phyloP scores from a whole-genome alignment of 1,140 invertebrate species.

The Neomicropteryx cornuta region DNA sequence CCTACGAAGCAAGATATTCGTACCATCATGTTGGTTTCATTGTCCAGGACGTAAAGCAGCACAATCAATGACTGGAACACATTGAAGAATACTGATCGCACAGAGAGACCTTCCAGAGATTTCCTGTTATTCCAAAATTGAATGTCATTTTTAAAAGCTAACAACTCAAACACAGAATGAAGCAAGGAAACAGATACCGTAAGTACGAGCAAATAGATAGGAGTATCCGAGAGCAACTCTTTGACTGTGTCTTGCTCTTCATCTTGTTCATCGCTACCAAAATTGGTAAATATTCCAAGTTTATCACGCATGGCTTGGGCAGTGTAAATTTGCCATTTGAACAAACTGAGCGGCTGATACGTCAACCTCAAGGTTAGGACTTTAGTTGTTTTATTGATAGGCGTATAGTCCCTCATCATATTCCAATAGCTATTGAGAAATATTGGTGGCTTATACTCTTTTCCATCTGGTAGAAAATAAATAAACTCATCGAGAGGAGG shows the following conservation, averaged over 20 bases:
- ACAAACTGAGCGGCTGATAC: constrained; percentile 88
- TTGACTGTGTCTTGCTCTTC: constrained; percentile 96
- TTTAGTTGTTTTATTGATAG: constrained; percentile 78
- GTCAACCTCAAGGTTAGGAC: constrained; percentile 66
- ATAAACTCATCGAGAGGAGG: constrained; percentile 89
- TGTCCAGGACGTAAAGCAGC: constrained; percentile 92
- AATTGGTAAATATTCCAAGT: constrained; percentile 50
- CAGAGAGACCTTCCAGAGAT: constrained; percentile 93
- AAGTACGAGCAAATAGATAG: constrained; percentile 85
- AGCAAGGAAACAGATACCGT: constrained; percentile 90
- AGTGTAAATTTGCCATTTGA: constrained; percentile 97
- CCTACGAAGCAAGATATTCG: constrained; percentile 87
- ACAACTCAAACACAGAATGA: constrained; percentile 95
- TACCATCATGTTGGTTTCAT: constrained; percentile 96
- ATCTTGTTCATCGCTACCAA: constrained; percentile 62
- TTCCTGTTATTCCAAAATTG: constrained; percentile 99
- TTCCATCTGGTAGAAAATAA: constrained; percentile 72
- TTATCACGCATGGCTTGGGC: constrained; percentile 85
- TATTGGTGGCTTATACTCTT: constrained; percentile 88
- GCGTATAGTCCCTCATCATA: constrained; percentile 89
- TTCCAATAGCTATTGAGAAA: constrained; percentile 99
- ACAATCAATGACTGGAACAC: constrained; percentile 96
- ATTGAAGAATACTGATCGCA: constrained; percentile 97
- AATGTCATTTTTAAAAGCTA: constrained; percentile 99
- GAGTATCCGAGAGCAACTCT: constrained; percentile 93